Conservation (phyloP, 2,113 vertebrate species). For the Aplodontia rufa region DNA sequence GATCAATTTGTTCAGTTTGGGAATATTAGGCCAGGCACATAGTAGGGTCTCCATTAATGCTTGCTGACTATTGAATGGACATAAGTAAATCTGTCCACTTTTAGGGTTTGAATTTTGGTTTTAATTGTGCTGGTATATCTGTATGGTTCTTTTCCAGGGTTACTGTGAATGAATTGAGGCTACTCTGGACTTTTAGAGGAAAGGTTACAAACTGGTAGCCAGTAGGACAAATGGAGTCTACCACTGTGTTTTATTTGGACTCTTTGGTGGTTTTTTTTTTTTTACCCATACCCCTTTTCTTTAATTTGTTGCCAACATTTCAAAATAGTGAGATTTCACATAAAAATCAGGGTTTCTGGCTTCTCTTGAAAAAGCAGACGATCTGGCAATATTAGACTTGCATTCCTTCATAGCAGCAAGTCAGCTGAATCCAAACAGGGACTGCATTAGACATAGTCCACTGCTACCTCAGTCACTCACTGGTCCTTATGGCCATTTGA, state of each 20-base stretch:
- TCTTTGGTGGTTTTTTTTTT: not conserved
- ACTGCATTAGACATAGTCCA: not conserved
- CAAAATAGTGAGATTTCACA: slow-evolving; percentile 68
- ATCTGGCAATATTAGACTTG: slow-evolving; percentile 10
- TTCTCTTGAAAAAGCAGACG: slow-evolving; percentile 56
- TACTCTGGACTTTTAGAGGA: slow-evolving; percentile 1
- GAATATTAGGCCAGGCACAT: not conserved
- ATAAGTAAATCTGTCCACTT: not conserved
- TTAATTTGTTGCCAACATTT: slow-evolving; percentile 66
- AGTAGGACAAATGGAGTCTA: not conserved
- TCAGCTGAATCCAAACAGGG: not conserved
- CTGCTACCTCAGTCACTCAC: not conserved
- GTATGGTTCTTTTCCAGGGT: not conserved
- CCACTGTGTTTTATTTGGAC: slow-evolving; percentile 50
- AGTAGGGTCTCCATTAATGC: not conserved
- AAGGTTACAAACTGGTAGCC: not conserved
- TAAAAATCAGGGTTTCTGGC: slow-evolving; percentile 60
- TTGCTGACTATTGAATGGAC: not conserved
- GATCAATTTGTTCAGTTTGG: not conserved
- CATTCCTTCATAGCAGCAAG: not conserved
- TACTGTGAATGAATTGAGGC: not conserved
- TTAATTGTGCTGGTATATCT: not conserved
- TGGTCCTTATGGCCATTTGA: not conserved
- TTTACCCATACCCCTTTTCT: not conserved
- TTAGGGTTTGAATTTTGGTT: not conserved